Conservation (phyloP, 2,113 vertebrate genomes). For the Semnornis frantzii region DNA sequence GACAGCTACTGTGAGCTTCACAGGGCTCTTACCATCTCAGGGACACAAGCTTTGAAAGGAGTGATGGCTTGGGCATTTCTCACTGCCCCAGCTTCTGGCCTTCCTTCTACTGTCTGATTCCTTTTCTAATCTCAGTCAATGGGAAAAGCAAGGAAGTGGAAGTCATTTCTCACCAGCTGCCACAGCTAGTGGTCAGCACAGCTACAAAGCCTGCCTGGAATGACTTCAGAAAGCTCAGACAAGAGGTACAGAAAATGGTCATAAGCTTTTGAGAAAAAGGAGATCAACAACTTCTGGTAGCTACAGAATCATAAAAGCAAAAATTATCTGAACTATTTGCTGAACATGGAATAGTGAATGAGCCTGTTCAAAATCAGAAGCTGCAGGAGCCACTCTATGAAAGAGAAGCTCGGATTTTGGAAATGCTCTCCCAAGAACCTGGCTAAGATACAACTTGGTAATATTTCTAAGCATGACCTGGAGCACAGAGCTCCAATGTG, state of each 20-base stretch:
- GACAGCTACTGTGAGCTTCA: not conserved
- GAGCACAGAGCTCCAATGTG: not conserved
- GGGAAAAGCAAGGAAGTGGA: not conserved
- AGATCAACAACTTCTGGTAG: not conserved
- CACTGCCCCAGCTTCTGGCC: not conserved
- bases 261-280: not conserved
- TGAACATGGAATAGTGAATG: not conserved
- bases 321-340: not conserved
- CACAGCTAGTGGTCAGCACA: not conserved
- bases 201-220: not conserved
- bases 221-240: not conserved
- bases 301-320: not conserved
- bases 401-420: not conserved
- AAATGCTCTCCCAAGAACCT: not conserved
- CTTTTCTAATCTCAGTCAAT: not conserved
- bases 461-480: not conserved
- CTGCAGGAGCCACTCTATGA: fast-evolving
- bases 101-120: not conserved
- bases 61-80: not conserved
- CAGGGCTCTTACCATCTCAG: not conserved
- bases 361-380: not conserved
- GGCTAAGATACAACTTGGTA: not conserved
- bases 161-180: not conserved
- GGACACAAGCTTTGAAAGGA: not conserved
- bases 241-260: not conserved